Evolutionary conservation across 2,797 vertebrate genomes (phyloP), one percentile per base, ranked within the genome.

Genomic region (Xenops minutus): DNA sequence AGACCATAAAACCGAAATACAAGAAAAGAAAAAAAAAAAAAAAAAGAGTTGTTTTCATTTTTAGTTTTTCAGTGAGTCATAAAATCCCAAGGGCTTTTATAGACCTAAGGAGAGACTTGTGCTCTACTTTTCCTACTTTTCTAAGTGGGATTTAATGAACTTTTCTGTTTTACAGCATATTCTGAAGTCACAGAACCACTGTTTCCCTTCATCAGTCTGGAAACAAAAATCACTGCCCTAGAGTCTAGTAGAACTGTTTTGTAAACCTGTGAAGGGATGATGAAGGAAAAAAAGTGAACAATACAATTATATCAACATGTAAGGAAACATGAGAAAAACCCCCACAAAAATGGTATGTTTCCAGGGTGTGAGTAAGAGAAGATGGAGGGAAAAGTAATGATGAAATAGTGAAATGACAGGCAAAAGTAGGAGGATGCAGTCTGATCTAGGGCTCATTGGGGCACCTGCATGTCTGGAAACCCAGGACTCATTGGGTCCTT

Each of bases 301-400:
- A 17, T 32, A 54, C 0, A 1, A 32, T 55, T 77, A 5, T 8
- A 48, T n/a, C 4, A 14, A 26, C 1, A 5, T 7, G 12, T 32
- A 56, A 68, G 27, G 41, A 75, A 75, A 67, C 9, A 41, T 0
- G 1, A 46, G 10, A 5, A 51, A 10, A 2, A 6, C 44, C 10
- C 44, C 1, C 3, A 26, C 5, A 67, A 39, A 55, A 67, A 23
- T 2, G 4, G 4, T 39, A 14, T 0, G 7, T 76, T 87, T 76
- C 14, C 15, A 72, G 51, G 9, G 15, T 76, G 5, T 48, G 39
- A 69, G 21, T 29, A 48, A 73, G 64, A 41, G 24, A 67, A 87
- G 17, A 22, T 23, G 37, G 41, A 83, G 19, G 11, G 23, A 68
- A 67, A 94, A 92, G 2, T 32, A 14, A 19, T 63, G 43, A 58